Evolutionary conservation across 2,888 invertebrate genomes (phyloP).

Genomic region (Cotesia congregata): DNA sequence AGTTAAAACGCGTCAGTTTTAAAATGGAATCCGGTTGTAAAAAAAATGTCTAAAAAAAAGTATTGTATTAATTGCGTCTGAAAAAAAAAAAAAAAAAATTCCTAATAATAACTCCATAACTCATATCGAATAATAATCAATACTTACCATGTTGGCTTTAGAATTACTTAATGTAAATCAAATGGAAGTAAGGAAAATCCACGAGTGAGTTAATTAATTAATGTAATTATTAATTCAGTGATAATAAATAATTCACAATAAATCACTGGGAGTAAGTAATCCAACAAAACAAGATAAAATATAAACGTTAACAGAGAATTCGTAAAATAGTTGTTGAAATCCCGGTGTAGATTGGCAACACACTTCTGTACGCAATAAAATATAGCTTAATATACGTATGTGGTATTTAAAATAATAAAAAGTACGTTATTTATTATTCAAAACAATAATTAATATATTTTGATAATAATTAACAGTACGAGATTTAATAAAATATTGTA

Average conservation of each 20-base stretch:
- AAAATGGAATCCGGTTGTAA: neutral
- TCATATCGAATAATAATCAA: constrained; percentile 1
- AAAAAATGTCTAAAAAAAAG: neutral
- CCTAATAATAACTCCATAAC: constrained; percentile 8
- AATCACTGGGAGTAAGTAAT: neutral
- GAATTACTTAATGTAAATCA: neutral
- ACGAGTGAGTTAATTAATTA: neutral
- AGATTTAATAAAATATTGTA: neutral
- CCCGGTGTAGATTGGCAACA: neutral
- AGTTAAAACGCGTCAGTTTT: constrained; percentile 2
- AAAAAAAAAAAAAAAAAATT: neutral
- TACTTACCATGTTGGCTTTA: constrained; percentile 21
- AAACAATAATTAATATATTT: neutral
- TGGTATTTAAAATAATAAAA: neutral
- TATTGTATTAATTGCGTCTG: neutral
- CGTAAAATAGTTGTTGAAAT: neutral
- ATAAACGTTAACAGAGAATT: neutral
- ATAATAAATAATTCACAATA: neutral
- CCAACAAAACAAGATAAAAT: neutral
- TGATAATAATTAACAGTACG: neutral
- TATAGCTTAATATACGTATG: neutral
- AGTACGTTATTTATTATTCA: neutral
- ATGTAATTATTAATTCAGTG: neutral
- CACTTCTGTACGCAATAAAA: neutral
- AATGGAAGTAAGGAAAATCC: neutral